Percentiles rank a stretch among this genome's conserved stretches.
Evolutionary conservation across 2,113 vertebrate genomes (phyloP).

Genomic region (Pogona vitticeps): DNA sequence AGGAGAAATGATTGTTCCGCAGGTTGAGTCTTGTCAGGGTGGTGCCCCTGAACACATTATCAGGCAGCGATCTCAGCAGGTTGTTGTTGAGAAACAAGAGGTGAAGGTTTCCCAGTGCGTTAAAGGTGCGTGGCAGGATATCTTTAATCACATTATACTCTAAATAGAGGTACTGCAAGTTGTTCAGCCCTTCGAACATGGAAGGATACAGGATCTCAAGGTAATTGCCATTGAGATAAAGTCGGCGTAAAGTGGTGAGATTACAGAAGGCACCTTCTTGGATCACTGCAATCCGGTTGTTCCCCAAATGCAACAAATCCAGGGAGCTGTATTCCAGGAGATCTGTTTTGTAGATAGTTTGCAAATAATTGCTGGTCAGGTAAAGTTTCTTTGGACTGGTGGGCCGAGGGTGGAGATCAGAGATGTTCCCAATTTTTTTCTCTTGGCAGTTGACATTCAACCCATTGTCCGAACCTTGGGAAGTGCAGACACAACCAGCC

Average conservation of each 20-base stretch:
- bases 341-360: constrained; percentile 88
- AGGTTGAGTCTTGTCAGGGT: constrained; percentile 95
- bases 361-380: constrained; percentile 96
- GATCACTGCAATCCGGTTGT: constrained; percentile 93
- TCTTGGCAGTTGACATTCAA: constrained; percentile 97
- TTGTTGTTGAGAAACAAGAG: constrained; percentile 98
- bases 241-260: constrained; percentile 91
- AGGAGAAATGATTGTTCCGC: constrained; percentile 96
- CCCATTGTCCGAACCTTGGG: constrained; percentile 93
- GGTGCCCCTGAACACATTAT: constrained; percentile 90
- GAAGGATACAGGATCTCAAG: constrained; percentile 90
- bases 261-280: constrained; percentile 96
- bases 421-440: constrained; percentile 92
- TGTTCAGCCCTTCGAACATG: constrained; percentile 90
- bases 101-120: constrained; percentile 90
- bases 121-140: constrained; percentile 90
- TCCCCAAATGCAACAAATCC: constrained; percentile 94
- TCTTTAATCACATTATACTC: constrained; percentile 99
- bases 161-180: constrained; percentile 96
- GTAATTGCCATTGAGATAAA: constrained; percentile 98
- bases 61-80: constrained; percentile 88
- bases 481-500: constrained; percentile 90
- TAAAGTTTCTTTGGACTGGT: constrained; percentile 97
- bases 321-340: constrained; percentile 89
- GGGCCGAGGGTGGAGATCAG: constrained; percentile 90